Evolutionary conservation across 2,888 invertebrate genomes (phyloP), one percentile per base, ranked within the genome.

Genomic region (Bombylius major): DNA sequence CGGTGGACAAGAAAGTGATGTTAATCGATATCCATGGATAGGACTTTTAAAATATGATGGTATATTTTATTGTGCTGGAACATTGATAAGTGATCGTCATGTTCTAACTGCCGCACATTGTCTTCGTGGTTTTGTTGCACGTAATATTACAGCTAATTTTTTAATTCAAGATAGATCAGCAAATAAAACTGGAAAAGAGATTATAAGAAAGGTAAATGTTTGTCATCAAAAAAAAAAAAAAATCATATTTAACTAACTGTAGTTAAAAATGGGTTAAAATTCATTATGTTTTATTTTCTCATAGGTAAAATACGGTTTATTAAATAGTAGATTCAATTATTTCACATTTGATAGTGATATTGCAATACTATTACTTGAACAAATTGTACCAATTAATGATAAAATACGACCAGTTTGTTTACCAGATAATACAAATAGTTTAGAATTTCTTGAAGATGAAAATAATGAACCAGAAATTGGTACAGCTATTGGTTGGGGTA

Each of bases 81-180:
- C 85, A 0, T 76, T 89, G 47, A 83, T 90, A 63, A 87, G 83
- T 67, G 83, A 85, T 66, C 75, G 80, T 60, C 87, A 87, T 66
- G 75, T 89, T 34, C 65, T 89, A 51, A 89, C 89, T 0, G 89
- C 89, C 1, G 84, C 85, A 0, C 89, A 90, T 70, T 90, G 89
- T 65, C 80, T 86, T 46, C 77, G 14, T 14, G 86, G 88, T 12
- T 84, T 86, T 69, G 78, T 77, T n/a, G 73, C 69, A 59, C 77
- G 78, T 46, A 69, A 77, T 42, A 80, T 87, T 53, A 73, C 78
- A 7, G 82, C 86, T 0, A 79, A 83, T 0, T 78, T 89, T 56
- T 67, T 89, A 62, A 89, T 87, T 65, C 89, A 89, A 67, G 83
- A 88, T 66, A 77, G 85, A 49, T 78, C 79, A 13, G 68, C 67